Evolutionary conservation across 2,113 vertebrate genomes (phyloP).

Genomic region (Platysteira castanea): DNA sequence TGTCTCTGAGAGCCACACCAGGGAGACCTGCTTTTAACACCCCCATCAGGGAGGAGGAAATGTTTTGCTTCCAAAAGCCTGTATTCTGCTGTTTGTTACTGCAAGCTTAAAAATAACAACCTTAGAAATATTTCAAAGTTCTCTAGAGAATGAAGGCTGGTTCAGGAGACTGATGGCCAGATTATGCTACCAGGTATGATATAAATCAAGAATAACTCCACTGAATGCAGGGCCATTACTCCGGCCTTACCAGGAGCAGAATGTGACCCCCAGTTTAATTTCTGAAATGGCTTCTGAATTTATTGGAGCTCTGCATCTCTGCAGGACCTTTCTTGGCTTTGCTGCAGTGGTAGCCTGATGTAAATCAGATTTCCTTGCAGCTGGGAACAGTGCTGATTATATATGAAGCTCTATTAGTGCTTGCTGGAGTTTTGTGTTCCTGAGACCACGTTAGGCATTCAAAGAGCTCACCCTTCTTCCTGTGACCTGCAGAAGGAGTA

Average conservation of each 20-base stretch:
- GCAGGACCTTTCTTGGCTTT: constrained; percentile 12
- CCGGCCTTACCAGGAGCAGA: constrained; percentile 1
- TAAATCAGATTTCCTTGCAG: constrained; percentile 46
- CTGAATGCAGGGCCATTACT: not conserved
- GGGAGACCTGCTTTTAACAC: not conserved
- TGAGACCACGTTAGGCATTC: not conserved
- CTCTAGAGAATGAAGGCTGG: not conserved
- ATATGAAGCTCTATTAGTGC: constrained; percentile 10
- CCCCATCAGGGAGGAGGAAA: not conserved
- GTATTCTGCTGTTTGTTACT: not conserved
- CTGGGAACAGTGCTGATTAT: constrained; percentile 6
- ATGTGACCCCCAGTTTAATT: constrained; percentile 43
- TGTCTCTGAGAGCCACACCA: not conserved
- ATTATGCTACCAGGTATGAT: not conserved
- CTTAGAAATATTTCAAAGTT: not conserved
- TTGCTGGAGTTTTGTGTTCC: constrained; percentile 14
- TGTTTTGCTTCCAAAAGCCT: not conserved
- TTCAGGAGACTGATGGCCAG: not conserved
- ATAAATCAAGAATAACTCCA: not conserved
- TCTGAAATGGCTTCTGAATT: constrained; percentile 30
- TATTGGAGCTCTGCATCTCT: constrained; percentile 11
- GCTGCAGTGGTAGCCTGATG: not conserved
- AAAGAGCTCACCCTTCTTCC: constrained; percentile 13
- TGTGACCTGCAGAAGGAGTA: constrained; percentile 17
- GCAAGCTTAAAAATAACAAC: not conserved